phyloP scores from a whole-genome alignment of 2,888 invertebrate species.

The Mesoligia furuncula region DNA sequence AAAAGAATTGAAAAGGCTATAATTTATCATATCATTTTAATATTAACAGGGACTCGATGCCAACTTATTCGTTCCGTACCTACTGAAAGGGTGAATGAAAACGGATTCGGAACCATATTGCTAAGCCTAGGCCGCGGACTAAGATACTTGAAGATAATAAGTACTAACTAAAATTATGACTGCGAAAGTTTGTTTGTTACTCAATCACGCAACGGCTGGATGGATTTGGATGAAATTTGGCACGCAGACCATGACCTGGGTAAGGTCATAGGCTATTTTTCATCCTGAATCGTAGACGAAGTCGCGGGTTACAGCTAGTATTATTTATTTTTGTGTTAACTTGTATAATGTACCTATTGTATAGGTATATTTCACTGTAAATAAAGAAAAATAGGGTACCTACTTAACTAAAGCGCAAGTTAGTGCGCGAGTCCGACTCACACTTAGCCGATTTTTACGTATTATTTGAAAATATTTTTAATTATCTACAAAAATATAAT shows the following conservation, averaged over 20 bases:
- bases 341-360: too few relatives aligned
- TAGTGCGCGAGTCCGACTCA: neutral
- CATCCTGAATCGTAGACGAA: neutral
- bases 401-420: neutral
- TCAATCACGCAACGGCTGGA: neutral
- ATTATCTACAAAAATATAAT: neutral
- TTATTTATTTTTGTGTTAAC: neutral
- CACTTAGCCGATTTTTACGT: neutral
- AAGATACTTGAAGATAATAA: neutral
- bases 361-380: neutral
- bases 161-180: neutral
- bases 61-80: neutral
- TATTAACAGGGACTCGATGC: neutral
- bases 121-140: too few relatives aligned
- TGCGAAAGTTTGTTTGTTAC: neutral
- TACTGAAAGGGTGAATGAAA: neutral
- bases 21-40: neutral
- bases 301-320: neutral
- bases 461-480: neutral
- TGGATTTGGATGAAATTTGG: neutral
- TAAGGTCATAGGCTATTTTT: neutral
- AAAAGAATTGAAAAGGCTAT: neutral
- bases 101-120: neutral
- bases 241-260: neutral
- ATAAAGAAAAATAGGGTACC: neutral